phyloP scores from a whole-genome alignment of 1,140 invertebrate genomes.

The Aphis gossypii region DNA sequence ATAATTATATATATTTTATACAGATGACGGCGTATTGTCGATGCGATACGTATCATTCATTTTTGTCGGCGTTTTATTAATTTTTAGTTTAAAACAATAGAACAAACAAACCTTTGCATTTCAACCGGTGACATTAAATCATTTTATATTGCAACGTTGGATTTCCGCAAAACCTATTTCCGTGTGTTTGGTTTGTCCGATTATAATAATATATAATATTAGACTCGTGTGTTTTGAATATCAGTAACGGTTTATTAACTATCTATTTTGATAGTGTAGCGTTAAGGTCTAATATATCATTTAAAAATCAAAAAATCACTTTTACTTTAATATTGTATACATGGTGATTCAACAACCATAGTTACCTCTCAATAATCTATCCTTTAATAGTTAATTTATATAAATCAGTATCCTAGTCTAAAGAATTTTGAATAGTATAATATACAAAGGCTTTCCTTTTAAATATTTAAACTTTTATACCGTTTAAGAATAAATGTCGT shows the following conservation, averaged over 20 bases:
- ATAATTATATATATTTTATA: neutral
- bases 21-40: neutral
- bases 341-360: too few species aligned
- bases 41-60: neutral
- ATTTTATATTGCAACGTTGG: neutral
- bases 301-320: neutral
- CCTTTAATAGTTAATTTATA: neutral
- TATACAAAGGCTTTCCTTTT: too few species aligned
- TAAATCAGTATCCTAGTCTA: neutral
- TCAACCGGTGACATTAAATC: neutral
- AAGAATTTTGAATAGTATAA: too few species aligned
- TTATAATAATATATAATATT: neutral
- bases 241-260: neutral
- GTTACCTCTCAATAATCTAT: neutral
- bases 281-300: neutral
- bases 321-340: too few species aligned
- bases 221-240: neutral
- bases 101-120: neutral
- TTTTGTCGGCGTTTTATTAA: neutral
- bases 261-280: neutral
- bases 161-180: conserved; percentile 15
- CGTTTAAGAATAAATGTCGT: neutral
- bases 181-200: neutral
- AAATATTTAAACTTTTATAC: neutral
- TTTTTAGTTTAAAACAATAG: neutral